Percentiles rank a stretch among this genome's conserved stretches.
These are phyloP conservation scores for Sciurus niger DNA, from an alignment of 2,113 vertebrate species.

Conservation along the genomic window DNA sequence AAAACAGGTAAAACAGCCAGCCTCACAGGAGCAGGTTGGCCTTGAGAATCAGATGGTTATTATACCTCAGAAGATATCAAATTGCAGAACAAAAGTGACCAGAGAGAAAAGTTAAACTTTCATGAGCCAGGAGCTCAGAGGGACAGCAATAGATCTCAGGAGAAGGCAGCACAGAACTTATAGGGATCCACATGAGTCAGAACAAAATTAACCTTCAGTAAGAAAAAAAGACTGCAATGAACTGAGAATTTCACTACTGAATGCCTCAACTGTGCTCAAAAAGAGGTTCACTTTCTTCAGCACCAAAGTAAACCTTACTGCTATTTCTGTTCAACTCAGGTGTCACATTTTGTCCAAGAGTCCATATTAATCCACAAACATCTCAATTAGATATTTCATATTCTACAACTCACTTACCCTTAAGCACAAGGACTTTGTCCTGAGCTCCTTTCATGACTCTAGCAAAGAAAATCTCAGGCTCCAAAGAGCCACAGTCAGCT, in stretches of 20 bases:
- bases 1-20: background rate
- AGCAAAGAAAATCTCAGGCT: slow-evolving; percentile 37
- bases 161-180: background rate
- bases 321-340: slow-evolving; percentile 44
- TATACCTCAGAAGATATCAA: slow-evolving; percentile 9
- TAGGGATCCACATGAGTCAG: background rate
- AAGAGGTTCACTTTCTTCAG: slow-evolving; percentile 39
- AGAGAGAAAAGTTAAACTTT: slow-evolving; percentile 32
- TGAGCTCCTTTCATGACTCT: background rate
- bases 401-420: background rate
- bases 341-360: background rate
- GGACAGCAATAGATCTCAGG: slow-evolving; percentile 39
- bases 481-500: background rate
- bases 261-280: slow-evolving; percentile 29
- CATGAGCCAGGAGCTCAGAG: background rate
- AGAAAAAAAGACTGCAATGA: slow-evolving; percentile 5
- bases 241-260: slow-evolving; percentile 43
- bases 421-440: slow-evolving; percentile 41
- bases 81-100: background rate
- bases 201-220: slow-evolving; percentile 47
- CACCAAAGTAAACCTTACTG: slow-evolving; percentile 53
- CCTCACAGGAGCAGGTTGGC: background rate
- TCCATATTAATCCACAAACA: slow-evolving; percentile 38
- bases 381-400: background rate
- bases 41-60: slow-evolving; percentile 6